Evolutionary conservation across 2,888 invertebrate species (phyloP).

Genomic region (Apamea anceps): DNA sequence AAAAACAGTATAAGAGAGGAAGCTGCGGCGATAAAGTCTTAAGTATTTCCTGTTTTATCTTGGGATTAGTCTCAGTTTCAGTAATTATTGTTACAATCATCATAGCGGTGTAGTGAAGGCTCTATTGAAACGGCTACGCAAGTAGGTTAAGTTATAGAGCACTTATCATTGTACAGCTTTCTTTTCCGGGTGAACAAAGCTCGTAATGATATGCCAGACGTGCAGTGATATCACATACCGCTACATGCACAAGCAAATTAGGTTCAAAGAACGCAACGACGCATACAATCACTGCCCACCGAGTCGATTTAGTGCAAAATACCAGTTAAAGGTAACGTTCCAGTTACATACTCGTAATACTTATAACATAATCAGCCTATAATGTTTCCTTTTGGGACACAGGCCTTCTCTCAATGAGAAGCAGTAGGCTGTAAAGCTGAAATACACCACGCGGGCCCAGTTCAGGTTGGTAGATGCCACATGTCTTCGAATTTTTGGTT

Average conservation of each 20-base stretch:
- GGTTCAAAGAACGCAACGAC: constrained; percentile 35
- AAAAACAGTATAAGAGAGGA: constrained; percentile 42
- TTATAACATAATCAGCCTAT: background rate
- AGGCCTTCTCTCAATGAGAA: background rate
- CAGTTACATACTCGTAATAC: constrained; percentile 8
- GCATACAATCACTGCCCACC: constrained; percentile 32
- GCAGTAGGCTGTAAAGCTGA: too few species aligned
- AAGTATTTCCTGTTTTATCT: constrained; percentile 51
- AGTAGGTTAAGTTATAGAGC: constrained; percentile 15
- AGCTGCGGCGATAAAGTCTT: constrained; percentile 52
- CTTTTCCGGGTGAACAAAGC: constrained; percentile 43
- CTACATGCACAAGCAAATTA: constrained; percentile 19
- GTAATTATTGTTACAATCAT: constrained; percentile 45
- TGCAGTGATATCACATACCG: constrained; percentile 28
- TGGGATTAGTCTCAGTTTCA: constrained; percentile 31
- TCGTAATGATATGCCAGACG: constrained; percentile 29
- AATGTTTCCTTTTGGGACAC: background rate
- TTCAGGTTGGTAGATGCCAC: too few species aligned
- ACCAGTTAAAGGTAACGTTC: constrained; percentile 11
- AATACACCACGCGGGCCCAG: too few species aligned
- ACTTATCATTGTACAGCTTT: constrained; percentile 26
- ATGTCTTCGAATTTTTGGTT: too few species aligned
- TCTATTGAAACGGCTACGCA: constrained; percentile 12
- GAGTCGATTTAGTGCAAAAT: constrained; percentile 38
- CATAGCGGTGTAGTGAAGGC: constrained; percentile 12